phyloP scores from a whole-genome alignment of 1,140 invertebrate species.

The Tetramorium alpestre region DNA sequence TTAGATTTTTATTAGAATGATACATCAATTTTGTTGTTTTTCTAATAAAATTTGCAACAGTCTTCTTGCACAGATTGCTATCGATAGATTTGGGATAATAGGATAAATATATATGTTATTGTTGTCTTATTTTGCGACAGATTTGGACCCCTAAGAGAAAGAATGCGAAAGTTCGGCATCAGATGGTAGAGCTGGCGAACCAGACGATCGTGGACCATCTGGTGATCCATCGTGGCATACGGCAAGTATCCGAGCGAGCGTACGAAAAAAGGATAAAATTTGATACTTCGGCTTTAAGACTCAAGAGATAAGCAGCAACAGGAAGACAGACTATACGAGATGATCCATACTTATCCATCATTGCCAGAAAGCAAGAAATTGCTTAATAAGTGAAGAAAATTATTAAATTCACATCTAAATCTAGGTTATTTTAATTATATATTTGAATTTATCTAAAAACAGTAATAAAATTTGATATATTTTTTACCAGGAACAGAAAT shows the following conservation, averaged over 20 bases:
- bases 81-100: not conserved
- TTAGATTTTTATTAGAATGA: not conserved
- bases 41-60: not conserved
- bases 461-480: not conserved
- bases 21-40: not conserved
- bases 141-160: slow-evolving; percentile 64
- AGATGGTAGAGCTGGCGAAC: slow-evolving; percentile 75
- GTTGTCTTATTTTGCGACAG: slow-evolving; percentile 54
- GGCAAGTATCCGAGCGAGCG: slow-evolving; percentile 73
- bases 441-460: not conserved
- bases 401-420: too few species aligned
- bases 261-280: slow-evolving; percentile 69
- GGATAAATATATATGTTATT: not conserved
- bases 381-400: not conserved
- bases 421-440: not conserved
- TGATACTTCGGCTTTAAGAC: slow-evolving; percentile 72
- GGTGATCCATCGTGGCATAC: slow-evolving; percentile 81
- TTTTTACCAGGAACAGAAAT: not conserved
- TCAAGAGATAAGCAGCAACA: slow-evolving; percentile 60
- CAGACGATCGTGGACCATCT: slow-evolving; percentile 81
- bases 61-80: not conserved
- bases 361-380: not conserved
- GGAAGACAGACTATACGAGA: slow-evolving; percentile 24
- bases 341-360: not conserved
- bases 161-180: slow-evolving; percentile 78